Evolutionary conservation across 2,113 vertebrate species (phyloP).

Genomic region (Phodopus roborovskii): DNA sequence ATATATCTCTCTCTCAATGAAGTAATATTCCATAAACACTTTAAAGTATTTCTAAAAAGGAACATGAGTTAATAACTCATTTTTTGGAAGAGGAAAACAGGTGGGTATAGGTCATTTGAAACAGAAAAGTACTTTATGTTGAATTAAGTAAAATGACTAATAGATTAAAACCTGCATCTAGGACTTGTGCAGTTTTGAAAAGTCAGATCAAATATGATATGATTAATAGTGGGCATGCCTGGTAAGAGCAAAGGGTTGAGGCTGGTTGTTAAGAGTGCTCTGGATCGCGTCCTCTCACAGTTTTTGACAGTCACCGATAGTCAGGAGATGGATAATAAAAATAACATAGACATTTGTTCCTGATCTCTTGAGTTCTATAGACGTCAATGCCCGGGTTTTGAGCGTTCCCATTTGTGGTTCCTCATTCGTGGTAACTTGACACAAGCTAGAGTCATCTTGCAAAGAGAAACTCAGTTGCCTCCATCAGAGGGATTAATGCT

Average conservation of each 20-base stretch:
- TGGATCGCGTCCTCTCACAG: not conserved
- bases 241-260: not conserved
- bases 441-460: not conserved
- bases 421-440: not conserved
- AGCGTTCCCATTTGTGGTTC: not conserved
- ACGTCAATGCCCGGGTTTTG: not conserved
- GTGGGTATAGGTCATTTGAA: not conserved
- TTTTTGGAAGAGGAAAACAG: constrained; percentile 20
- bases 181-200: not conserved
- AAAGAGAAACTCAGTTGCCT: not conserved
- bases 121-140: not conserved
- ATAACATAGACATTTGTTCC: not conserved
- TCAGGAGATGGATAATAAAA: not conserved
- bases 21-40: not conserved
- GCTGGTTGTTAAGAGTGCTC: not conserved
- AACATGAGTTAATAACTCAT: not conserved
- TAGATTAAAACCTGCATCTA: not conserved
- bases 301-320: not conserved
- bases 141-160: not conserved
- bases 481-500: not conserved
- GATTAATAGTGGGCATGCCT: not conserved
- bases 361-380: not conserved
- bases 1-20: not conserved
- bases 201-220: not conserved
- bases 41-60: constrained; percentile 23